A percentile compares a stretch with the other conserved stretches of the same genome.
Evolutionary conservation across 2,888 invertebrate genomes (phyloP).

Genomic region (Chrysolina haemoptera): DNA sequence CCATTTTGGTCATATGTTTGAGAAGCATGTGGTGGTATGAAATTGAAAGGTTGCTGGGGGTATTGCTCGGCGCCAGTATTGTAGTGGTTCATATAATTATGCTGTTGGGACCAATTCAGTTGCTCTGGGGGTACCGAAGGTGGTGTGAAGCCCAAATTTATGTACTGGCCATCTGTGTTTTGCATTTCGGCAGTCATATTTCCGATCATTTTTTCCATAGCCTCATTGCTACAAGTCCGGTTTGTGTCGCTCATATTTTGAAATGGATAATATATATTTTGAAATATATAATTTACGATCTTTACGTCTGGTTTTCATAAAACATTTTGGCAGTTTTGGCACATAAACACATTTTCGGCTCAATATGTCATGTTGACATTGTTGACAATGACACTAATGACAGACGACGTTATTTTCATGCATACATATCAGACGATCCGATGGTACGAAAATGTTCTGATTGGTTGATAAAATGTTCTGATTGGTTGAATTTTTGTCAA

Average conservation of each 20-base stretch:
- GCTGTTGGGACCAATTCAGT: constrained; percentile 57
- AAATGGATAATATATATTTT: not conserved
- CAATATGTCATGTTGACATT: constrained; percentile 47
- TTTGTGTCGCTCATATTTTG: constrained; percentile 64
- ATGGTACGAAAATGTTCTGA: no score
- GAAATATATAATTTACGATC: constrained; percentile 10
- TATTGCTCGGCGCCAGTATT: constrained; percentile 49
- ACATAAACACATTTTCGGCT: constrained; percentile 56
- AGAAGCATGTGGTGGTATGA: constrained; percentile 54
- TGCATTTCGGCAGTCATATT: constrained; percentile 75
- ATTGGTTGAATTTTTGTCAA: no score
- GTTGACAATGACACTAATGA: constrained; percentile 34
- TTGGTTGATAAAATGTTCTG: no score
- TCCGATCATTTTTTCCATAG: constrained; percentile 74
- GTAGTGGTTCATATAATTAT: constrained; percentile 58
- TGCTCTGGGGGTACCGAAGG: constrained; percentile 57
- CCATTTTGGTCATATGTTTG: constrained; percentile 53
- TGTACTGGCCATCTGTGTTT: constrained; percentile 73
- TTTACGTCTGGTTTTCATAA: constrained; percentile 46
- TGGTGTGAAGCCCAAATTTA: constrained; percentile 71
- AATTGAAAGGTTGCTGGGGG: constrained; percentile 53
- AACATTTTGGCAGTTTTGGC: constrained; percentile 59
- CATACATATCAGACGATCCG: no score
- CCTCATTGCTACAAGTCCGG: constrained; percentile 61
- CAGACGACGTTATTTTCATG: not conserved